These are phyloP conservation scores for Taenioides sp. DNA, from an alignment of 2,797 vertebrate genomes.

Conservation along the genomic window DNA sequence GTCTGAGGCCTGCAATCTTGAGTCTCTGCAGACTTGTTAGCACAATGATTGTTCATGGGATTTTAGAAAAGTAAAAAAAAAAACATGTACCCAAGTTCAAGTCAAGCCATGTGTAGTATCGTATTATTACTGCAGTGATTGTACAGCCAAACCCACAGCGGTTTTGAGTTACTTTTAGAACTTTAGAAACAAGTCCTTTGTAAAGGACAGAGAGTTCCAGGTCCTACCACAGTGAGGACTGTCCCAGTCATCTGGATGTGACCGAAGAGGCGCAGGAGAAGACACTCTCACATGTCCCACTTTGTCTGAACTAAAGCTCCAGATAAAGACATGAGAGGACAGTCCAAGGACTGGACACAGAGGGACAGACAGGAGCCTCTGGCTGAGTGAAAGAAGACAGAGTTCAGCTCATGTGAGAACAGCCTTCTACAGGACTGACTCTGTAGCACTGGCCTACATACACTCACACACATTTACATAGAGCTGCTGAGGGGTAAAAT, in stretches of 20 bases:
- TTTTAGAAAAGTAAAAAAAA: neutral
- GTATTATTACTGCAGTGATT: neutral
- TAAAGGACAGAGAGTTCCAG: neutral
- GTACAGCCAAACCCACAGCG: neutral
- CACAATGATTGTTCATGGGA: neutral
- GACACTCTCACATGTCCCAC: neutral
- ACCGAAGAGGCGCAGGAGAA: slow-evolving; percentile 2
- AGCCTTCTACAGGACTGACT: slow-evolving; percentile 19
- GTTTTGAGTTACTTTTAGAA: neutral
- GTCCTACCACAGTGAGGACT: neutral
- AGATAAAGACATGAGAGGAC: slow-evolving; percentile 19
- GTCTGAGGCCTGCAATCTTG: slow-evolving; percentile 1
- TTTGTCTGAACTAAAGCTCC: neutral
- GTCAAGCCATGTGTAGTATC: too few species aligned
- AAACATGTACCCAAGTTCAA: neutral
- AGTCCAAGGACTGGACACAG: slow-evolving; percentile 24
- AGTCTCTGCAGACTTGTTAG: slow-evolving; percentile 28
- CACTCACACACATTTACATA: neutral
- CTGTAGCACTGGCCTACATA: slow-evolving; percentile 4
- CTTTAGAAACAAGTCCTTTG: neutral
- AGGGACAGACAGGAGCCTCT: slow-evolving; percentile 14
- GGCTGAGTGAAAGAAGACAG: slow-evolving; percentile 17
- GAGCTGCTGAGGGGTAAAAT: too few species aligned
- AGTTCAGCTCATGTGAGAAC: slow-evolving; percentile 28
- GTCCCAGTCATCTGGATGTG: neutral